Evolutionary conservation across 2,797 vertebrate species (phyloP).

Genomic region (Clarias fuscus): DNA sequence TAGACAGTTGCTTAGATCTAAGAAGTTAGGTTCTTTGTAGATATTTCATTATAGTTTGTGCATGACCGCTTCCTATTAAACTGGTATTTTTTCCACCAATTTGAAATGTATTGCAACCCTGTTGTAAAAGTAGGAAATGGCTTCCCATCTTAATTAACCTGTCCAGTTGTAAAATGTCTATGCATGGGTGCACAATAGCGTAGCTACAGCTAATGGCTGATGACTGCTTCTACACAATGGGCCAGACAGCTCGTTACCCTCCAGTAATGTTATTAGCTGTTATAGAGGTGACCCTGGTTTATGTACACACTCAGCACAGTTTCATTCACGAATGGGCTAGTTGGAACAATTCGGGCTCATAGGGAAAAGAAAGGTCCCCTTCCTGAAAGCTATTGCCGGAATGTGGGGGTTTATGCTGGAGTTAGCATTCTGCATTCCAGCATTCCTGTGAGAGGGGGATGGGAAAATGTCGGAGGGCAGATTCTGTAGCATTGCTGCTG

Average conservation of each 20-base stretch:
- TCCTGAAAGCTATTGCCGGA: conserved; percentile 53
- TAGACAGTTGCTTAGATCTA: not conserved
- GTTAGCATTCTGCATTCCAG: conserved; percentile 55
- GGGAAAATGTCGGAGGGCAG: conserved; percentile 27
- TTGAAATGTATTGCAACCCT: conserved; percentile 19
- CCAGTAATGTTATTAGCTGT: conserved; percentile 43
- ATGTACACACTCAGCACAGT: conserved; percentile 32
- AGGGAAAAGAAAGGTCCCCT: conserved; percentile 38
- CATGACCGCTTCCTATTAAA: conserved; percentile 26
- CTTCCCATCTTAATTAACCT: conserved; percentile 48
- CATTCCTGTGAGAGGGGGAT: conserved; percentile 57
- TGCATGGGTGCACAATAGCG: conserved; percentile 40
- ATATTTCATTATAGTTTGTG: conserved; percentile 25
- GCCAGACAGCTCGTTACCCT: conserved; percentile 35
- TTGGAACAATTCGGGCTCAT: conserved; percentile 30
- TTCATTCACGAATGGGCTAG: conserved; percentile 37
- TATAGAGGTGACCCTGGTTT: conserved; percentile 38
- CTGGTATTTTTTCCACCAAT: not conserved
- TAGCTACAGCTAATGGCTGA: conserved; percentile 34
- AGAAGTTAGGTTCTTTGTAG: conserved; percentile 18
- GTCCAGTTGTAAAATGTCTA: conserved; percentile 37
- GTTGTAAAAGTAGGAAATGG: conserved; percentile 37
- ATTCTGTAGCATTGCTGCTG: conserved; percentile 15
- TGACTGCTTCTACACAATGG: conserved; percentile 36
- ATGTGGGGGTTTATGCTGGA: conserved; percentile 49